Conservation (phyloP, 2,113 vertebrate genomes). For the Rattus norvegicus region DNA sequence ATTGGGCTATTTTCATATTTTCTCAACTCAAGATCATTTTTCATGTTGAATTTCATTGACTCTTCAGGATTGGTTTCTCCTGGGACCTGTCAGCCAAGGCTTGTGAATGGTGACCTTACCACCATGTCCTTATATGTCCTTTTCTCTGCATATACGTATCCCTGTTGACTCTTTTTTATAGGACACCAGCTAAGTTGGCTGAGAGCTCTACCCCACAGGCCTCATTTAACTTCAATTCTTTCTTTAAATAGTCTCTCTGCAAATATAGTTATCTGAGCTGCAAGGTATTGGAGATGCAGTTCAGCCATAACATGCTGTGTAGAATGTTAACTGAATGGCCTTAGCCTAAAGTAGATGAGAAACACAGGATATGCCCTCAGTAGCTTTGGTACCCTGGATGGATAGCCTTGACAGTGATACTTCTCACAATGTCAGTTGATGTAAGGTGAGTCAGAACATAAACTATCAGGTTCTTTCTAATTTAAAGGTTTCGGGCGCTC, state of each 20-base stretch:
- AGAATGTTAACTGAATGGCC: neutral
- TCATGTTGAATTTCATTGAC: neutral
- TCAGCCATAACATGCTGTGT: neutral
- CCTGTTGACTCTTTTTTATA: neutral
- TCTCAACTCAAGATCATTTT: neutral
- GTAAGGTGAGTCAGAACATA: neutral
- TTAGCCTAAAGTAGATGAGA: neutral
- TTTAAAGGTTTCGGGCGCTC: neutral
- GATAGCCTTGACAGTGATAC: neutral
- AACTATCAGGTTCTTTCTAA: neutral
- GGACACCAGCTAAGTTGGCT: neutral
- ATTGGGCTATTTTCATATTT: neutral
- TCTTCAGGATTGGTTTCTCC: neutral
- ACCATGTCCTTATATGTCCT: neutral
- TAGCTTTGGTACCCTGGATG: neutral
- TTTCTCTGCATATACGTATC: neutral
- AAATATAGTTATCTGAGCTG: neutral
- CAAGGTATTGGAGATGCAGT: neutral
- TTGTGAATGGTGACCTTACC: neutral
- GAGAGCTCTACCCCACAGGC: neutral
- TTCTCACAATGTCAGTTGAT: neutral
- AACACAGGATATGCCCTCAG: neutral
- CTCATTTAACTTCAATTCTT: neutral
- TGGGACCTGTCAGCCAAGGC: neutral
- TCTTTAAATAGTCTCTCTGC: neutral